Conservation (phyloP, 2,888 invertebrate genomes). For the Proisotoma minuta region DNA sequence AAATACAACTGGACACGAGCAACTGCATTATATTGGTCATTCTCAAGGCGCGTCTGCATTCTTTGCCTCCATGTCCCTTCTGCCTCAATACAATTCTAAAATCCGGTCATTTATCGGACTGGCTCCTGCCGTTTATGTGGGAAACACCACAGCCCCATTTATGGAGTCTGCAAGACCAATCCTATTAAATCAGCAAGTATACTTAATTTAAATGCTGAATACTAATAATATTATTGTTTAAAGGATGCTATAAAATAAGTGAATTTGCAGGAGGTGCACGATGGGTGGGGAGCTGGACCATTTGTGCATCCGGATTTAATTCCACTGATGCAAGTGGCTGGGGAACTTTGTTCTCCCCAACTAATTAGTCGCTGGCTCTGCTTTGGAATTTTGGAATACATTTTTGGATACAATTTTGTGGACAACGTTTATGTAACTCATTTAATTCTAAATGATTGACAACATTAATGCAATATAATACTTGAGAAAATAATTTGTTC, state of each 20-base stretch:
- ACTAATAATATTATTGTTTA: background rate
- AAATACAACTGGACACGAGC: background rate
- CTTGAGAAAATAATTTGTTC: background rate
- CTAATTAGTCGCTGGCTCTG: background rate
- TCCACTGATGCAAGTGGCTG: background rate
- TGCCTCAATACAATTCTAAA: conserved; percentile 11
- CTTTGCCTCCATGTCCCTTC: background rate
- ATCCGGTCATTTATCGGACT: conserved; percentile 7
- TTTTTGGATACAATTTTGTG: conserved; percentile 4
- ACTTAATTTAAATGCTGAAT: background rate
- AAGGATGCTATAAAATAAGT: background rate
- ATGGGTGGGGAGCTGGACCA: background rate
- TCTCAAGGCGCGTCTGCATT: background rate
- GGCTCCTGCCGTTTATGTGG: conserved; percentile 4
- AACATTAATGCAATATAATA: background rate
- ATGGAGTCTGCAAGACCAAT: background rate
- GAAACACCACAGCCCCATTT: background rate
- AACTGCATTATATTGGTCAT: conserved; percentile 1
- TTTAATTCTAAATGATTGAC: background rate
- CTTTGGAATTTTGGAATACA: background rate
- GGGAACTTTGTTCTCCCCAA: background rate
- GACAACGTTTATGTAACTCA: conserved; percentile 6
- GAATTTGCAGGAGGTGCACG: background rate
- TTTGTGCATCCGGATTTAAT: background rate
- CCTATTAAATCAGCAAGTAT: background rate